These are phyloP conservation scores for Nestor notabilis DNA, from an alignment of 2,113 vertebrate species.

Conservation along the genomic window DNA sequence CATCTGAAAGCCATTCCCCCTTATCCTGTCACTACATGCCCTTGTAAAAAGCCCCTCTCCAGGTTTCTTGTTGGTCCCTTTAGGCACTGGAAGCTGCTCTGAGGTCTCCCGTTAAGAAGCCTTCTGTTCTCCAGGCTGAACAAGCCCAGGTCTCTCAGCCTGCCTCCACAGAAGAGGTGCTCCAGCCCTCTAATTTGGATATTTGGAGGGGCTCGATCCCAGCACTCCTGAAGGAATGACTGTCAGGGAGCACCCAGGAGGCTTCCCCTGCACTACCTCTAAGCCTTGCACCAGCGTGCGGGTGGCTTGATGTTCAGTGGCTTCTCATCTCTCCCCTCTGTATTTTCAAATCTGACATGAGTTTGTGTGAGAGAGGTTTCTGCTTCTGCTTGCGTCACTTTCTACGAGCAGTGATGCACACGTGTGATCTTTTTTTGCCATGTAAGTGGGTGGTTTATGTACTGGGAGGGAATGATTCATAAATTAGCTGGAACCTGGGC, in stretches of 20 bases:
- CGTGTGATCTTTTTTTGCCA: background rate
- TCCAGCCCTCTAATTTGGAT: background rate
- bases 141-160: background rate
- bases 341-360: background rate
- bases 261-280: background rate
- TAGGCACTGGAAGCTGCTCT: background rate
- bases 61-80: background rate
- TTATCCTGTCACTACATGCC: background rate
- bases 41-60: background rate
- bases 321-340: background rate
- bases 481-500: background rate
- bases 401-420: background rate
- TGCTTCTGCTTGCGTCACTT: background rate
- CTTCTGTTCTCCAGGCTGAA: background rate
- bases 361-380: background rate
- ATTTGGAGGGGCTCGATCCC: background rate
- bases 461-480: slow-evolving; percentile 45
- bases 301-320: background rate
- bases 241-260: background rate
- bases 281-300: rapidly evolving
- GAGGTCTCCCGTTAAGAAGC: background rate
- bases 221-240: background rate
- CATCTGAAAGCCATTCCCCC: background rate
- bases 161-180: background rate
- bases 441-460: background rate